Conservation (phyloP, 2,113 vertebrate genomes). For the Macquaria australasica region DNA sequence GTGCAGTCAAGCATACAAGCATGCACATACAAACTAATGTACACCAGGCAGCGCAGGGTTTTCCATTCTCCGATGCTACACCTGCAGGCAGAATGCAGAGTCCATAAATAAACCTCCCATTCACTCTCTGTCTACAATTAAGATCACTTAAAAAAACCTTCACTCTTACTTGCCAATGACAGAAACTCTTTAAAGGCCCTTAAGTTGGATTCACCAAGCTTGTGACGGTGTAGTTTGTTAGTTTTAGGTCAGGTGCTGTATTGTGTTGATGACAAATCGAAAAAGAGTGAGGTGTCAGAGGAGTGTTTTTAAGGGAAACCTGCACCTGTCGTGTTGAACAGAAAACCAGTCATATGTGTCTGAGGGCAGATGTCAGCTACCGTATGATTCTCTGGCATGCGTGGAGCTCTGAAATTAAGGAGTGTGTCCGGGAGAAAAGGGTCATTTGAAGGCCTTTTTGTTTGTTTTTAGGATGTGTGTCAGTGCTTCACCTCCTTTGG, state of each 20-base stretch:
- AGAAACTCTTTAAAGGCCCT: slow-evolving; percentile 29
- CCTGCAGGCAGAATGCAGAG: slow-evolving; percentile 37
- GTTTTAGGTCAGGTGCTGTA: neutral
- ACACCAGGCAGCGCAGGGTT: slow-evolving; percentile 23
- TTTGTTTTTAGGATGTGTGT: slow-evolving; percentile 14
- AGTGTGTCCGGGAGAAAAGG: neutral
- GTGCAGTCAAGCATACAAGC: slow-evolving; percentile 4
- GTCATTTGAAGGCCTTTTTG: slow-evolving; percentile 14
- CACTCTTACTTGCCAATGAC: slow-evolving; percentile 24
- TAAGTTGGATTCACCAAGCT: neutral
- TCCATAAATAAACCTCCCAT: slow-evolving; percentile 45
- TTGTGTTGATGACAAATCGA: neutral
- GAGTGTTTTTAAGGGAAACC: neutral
- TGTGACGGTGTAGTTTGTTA: neutral
- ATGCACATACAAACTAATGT: slow-evolving; percentile 28
- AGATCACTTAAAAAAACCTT: slow-evolving; percentile 33
- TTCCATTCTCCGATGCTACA: slow-evolving; percentile 47
- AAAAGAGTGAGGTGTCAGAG: slow-evolving; percentile 16
- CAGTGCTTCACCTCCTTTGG: slow-evolving; percentile 2
- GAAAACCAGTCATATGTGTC: slow-evolving; percentile 28
- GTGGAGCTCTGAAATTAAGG: slow-evolving; percentile 14
- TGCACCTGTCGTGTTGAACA: slow-evolving; percentile 44
- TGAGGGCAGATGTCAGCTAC: slow-evolving; percentile 45
- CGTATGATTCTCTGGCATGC: slow-evolving; percentile 37
- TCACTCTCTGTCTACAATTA: slow-evolving; percentile 34